Evolutionary conservation across 2,888 invertebrate species (phyloP).

Genomic region (Latrodectus hesperus): DNA sequence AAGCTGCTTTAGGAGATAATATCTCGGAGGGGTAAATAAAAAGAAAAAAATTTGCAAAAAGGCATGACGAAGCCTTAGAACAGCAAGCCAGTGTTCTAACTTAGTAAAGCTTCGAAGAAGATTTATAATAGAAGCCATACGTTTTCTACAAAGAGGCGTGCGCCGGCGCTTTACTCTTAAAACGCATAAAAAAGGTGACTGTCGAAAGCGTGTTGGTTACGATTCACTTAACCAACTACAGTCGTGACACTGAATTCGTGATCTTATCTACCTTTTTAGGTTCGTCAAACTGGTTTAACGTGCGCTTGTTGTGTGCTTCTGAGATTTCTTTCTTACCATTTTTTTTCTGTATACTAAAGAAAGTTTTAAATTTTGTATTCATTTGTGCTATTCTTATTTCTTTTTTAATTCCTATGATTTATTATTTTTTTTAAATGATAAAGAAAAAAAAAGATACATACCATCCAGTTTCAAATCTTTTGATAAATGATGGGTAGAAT

Average conservation of each 20-base stretch:
- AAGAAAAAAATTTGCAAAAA: too few relatives aligned
- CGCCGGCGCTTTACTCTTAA: slow-evolving; percentile 52
- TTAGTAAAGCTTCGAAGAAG: slow-evolving; percentile 67
- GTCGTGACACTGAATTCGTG: slow-evolving; percentile 64
- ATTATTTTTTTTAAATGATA: too few relatives aligned
- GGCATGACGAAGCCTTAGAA: slow-evolving; percentile 49
- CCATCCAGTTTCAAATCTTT: too few relatives aligned
- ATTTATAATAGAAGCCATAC: slow-evolving; percentile 67
- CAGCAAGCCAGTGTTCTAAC: slow-evolving; percentile 20
- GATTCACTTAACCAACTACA: slow-evolving; percentile 57
- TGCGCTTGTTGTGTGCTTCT: slow-evolving; percentile 18
- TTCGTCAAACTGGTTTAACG: slow-evolving; percentile 45
- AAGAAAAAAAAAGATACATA: too few relatives aligned
- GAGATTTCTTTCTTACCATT: neutral
- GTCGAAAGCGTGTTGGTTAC: slow-evolving; percentile 42
- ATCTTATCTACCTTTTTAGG: slow-evolving; percentile 48
- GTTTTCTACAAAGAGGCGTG: slow-evolving; percentile 47
- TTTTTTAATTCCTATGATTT: neutral
- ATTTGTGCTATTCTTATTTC: neutral
- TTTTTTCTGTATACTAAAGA: slow-evolving; percentile 19
- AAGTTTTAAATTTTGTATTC: slow-evolving; percentile 9
- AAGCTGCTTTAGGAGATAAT: neutral
- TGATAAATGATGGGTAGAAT: too few relatives aligned
- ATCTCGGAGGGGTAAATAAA: neutral
- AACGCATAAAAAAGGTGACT: slow-evolving; percentile 53